phyloP scores from a whole-genome alignment of 2,113 vertebrate species.

The Casuarius casuarius region DNA sequence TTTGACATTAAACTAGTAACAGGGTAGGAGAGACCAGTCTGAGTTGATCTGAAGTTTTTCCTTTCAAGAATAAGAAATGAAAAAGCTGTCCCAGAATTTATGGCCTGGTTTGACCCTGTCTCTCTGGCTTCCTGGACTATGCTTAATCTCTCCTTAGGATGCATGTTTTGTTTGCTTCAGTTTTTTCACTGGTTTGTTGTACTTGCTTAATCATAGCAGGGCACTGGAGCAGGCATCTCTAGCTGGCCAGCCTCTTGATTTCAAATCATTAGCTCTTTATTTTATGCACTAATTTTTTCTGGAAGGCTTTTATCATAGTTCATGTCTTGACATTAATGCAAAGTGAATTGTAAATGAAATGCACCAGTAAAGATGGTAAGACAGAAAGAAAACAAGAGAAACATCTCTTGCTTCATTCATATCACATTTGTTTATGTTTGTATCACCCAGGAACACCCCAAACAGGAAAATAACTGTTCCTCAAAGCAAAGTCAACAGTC shows the following conservation, averaged over 20 bases:
- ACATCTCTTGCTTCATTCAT: constrained; percentile 51
- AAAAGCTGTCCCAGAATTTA: constrained; percentile 5
- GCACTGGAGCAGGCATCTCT: background rate
- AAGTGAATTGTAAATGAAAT: background rate
- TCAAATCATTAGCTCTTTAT: background rate
- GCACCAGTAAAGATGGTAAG: background rate
- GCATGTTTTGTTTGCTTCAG: background rate
- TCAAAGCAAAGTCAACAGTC: background rate
- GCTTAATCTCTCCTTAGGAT: background rate
- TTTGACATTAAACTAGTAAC: background rate
- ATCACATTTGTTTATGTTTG: constrained; percentile 20
- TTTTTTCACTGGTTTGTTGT: background rate
- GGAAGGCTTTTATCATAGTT: background rate
- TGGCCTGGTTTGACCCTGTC: background rate
- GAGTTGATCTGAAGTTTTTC: background rate
- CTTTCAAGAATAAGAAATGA: background rate
- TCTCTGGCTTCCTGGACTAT: background rate
- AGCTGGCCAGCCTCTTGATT: background rate
- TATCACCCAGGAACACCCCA: background rate
- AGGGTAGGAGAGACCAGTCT: background rate
- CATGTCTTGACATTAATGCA: background rate
- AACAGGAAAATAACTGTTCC: constrained; percentile 20
- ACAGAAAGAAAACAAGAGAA: constrained; percentile 9
- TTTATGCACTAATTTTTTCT: background rate
- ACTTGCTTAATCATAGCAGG: background rate